phyloP scores from a whole-genome alignment of 2,888 invertebrate species.

The Diabrotica balteata region DNA sequence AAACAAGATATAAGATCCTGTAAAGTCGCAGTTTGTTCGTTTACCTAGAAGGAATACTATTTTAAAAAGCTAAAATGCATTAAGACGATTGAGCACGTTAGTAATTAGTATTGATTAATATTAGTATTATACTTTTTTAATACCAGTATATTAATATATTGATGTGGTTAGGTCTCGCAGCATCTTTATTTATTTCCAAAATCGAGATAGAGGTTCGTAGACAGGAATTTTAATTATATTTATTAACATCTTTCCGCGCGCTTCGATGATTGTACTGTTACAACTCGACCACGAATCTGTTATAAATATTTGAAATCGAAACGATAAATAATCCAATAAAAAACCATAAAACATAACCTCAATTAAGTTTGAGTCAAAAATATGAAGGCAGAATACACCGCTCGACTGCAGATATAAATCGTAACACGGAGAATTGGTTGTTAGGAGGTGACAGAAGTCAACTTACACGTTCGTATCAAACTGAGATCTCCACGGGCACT shows the following conservation, averaged over 20 bases:
- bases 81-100: no score
- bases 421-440: constrained; percentile 45
- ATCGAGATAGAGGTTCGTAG: no score
- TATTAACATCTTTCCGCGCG: constrained; percentile 7
- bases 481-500: constrained; percentile 47
- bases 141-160: no score
- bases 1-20: no score
- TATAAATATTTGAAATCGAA: constrained; percentile 31
- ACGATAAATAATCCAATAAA: constrained; percentile 32
- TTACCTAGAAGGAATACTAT: no score
- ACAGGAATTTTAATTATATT: constrained; percentile 9
- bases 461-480: constrained; percentile 47
- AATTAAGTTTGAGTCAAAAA: constrained; percentile 32
- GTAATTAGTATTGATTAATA: no score
- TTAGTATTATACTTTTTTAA: no score
- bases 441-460: constrained; percentile 50
- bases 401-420: constrained; percentile 41
- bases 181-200: no score
- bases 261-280: constrained; percentile 12
- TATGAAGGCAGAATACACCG: constrained; percentile 29
- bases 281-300: constrained; percentile 20
- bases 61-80: no score
- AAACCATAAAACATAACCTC: constrained; percentile 34
- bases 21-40: no score
- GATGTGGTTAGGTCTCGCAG: no score